Base-by-base conservation (phyloP, 2,888 invertebrate genomes). In the Callyntrura guangdongensis region DNA sequence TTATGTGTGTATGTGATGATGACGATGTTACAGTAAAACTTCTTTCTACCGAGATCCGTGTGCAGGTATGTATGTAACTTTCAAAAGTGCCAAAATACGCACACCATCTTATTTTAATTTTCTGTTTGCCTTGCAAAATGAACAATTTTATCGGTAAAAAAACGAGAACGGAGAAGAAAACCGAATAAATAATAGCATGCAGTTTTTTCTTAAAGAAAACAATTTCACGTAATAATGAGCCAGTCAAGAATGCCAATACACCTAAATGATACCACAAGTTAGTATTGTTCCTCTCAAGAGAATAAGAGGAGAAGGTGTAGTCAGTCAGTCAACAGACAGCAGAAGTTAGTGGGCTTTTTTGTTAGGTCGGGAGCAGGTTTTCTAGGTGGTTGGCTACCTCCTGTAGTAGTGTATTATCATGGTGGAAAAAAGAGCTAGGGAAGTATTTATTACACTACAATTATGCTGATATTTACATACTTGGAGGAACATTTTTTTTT, bases 381-480 rank as follows among this genome's bases (percentile, higher is more conserved):
- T 77, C 53, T 77, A 49, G 53, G 17, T 77, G 77, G 77, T 77
- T 77, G 49, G 74, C 47, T 74, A 22, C 74, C 47, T 49, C 36
- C 45, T 45, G 49, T 74, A 22, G 64, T 17, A 17, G 20, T 17
- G 61, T 61, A 20, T n/a, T 17, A 69, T 69, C 69, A 69, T 56
- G 74, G 74, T 22, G 47, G 45, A 17, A 45, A 45, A 25, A 45
- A 77, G 22, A 53, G 77, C 69, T 45, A 77, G 53, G 53, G 49
- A 77, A 77, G 77, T 25, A 77, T 49, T 77, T 77, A 77, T 77
- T 77, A 77, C 53, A 77, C 22, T 53, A 77, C 77, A 77, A 77
- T 77, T 77, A 77, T 53, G 14, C 53, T 22, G 53, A 49, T 77
- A 77, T 77, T 77, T 77, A 77, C 77, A 77, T 77, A 77, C 53